Base-by-base conservation (phyloP, 2,797 vertebrate species). In the Acestrorhynchus altus region DNA sequence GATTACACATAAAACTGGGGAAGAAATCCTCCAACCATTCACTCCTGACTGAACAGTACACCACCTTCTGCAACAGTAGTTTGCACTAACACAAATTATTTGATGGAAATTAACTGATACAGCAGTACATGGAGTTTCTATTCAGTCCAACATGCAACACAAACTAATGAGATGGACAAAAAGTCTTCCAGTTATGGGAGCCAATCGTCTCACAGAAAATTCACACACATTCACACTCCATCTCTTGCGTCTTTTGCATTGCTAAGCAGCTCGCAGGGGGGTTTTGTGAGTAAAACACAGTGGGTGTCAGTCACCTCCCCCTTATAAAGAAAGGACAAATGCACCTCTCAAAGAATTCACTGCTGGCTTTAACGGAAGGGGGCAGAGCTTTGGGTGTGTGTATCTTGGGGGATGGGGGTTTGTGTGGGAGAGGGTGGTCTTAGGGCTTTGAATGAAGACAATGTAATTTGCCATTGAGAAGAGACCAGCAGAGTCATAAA, bases 401-500 rank as follows among this genome's bases (percentile, higher is more conserved):
- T 76, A 60, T 69, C 52, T 40, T 39, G 70, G 63, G 70, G 74
- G 63, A 49, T 49, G 66, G 71, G 52, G 63, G 69, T 65, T 49
- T 47, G 47, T 49, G 60, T 75, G 66, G 54, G 80, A 74, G 78
- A 88, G 90, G 68, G 83, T 57, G 71, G 89, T 90, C 89, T 85
- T 83, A 86, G 85, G 88, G 86, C 87, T 81, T 80, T 90, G 92
- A 92, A 94, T 93, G 93, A 92, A 94, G 94, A 94, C 93, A 95
- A 95, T 93, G 93, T 90, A 94, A 94, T 94, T 92, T 94, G 91
- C 93, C 91, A 91, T 91, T 90, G 88, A 91, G 93, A 92, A 92
- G 93, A 93, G 90, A 91, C 92, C 93, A 94, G 94, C 87, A 92
- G 94, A 92, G 92, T 93, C 94, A 95, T 95, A 95, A 95, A 95